These are phyloP conservation scores for Cheirogaleus medius DNA, from an alignment of 2,113 vertebrate species.

Conservation along the genomic window DNA sequence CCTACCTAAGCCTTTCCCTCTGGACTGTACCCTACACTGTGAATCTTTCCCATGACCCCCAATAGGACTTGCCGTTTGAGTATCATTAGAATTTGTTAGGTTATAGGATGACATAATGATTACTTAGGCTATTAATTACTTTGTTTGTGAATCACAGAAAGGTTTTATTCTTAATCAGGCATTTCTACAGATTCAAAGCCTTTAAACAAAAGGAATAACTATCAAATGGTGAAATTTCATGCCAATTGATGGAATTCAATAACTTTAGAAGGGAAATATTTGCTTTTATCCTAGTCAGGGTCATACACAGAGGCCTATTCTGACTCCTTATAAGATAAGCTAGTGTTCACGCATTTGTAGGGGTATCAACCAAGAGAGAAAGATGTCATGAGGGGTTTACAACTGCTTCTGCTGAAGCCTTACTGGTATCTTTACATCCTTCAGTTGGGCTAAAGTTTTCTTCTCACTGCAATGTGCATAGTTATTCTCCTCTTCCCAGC, in stretches of 20 bases:
- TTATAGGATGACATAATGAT: not conserved
- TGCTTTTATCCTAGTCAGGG: not conserved
- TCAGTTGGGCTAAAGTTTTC: not conserved
- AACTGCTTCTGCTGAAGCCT: not conserved
- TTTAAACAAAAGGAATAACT: not conserved
- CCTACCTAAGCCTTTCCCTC: not conserved
- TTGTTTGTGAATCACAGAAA: conserved; percentile 1
- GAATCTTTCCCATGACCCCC: not conserved
- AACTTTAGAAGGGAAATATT: not conserved
- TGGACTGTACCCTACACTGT: fast-evolving
- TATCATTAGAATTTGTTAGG: not conserved
- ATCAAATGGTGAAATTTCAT: conserved; percentile 1
- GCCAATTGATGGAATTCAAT: not conserved
- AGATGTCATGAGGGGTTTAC: not conserved
- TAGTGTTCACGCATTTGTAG: not conserved
- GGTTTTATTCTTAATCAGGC: not conserved
- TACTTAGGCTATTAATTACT: not conserved
- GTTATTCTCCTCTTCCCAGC: not conserved
- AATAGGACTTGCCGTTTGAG: not conserved
- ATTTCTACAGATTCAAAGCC: not conserved
- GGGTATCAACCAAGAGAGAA: not conserved
- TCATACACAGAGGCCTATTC: not conserved
- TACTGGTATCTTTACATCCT: not conserved
- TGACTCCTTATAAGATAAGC: not conserved
- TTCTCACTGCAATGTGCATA: not conserved